Base-by-base conservation (phyloP, 1,140 invertebrate species). In the Drosophila guanche region DNA sequence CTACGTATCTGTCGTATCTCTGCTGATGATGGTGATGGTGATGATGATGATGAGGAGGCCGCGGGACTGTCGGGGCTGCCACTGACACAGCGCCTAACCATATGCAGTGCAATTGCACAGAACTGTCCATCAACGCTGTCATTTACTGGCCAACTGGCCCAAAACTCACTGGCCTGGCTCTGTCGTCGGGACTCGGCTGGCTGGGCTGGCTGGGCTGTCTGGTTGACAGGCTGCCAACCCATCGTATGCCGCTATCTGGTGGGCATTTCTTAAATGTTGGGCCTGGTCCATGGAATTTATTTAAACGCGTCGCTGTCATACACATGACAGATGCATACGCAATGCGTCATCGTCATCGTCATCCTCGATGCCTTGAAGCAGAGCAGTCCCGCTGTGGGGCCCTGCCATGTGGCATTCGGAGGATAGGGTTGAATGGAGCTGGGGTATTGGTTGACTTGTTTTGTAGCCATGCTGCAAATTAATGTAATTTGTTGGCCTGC, bases 261-360 rank as follows among this genome's bases (percentile, higher is more conserved):
- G 45, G 71, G 80, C 76, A 77, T 85, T 86, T 85, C 80, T 85
- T 85, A 85, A 85, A 85, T 86, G 73, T 45, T 66, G 71, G 71
- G 72, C 70, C 60, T 52, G 57, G 40, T 47, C 62, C 50, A 59
- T 61, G 69, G 65, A 85, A 85, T 86, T 85, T 85, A 85, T 85
- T 86, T 85, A 85, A 85, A 80, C 80, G 76, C 81, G 80, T 37
- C 46, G 41, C 76, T 85, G 80, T 86, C 81, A 85, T 70, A 86
- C 81, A 66, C 76, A 85, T 80, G 73, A 86, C 80, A 73, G 59
- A 68, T 73, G 51, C 80, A 79, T 80, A 85, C 73, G 80, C 76
- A 85, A 86, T 85, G 81, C 80, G 81, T 85, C 80, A 85, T 85
- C 80, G 81, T 85, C 80, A 85, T 85, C 80, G 76, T 81, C 78